A percentile compares a stretch with the other conserved stretches of the same genome.
These are phyloP conservation scores for Seira sanloemensis DNA, from an alignment of 2,888 invertebrate species.

Conservation along the genomic window DNA sequence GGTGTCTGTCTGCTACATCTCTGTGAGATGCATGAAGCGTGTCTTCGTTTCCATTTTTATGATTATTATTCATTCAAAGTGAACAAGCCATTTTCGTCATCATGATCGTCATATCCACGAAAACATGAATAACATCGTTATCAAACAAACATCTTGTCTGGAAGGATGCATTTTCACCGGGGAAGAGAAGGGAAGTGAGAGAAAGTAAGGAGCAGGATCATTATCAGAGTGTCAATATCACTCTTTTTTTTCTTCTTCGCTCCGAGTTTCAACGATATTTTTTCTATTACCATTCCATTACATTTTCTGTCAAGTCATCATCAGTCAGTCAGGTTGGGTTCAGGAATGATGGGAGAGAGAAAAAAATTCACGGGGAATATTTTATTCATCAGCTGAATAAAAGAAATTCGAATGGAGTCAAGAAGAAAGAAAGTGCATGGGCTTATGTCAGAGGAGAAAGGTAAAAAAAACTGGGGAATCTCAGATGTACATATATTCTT, in stretches of 20 bases:
- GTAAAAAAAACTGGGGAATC: background rate
- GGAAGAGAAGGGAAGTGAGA: background rate
- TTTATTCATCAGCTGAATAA: slow-evolving; percentile 14
- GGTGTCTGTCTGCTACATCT: too few species aligned
- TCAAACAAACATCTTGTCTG: slow-evolving; percentile 18
- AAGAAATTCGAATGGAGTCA: background rate
- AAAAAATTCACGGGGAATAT: slow-evolving; percentile 2
- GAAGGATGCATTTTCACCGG: background rate
- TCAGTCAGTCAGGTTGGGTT: slow-evolving; percentile 16
- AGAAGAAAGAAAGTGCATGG: slow-evolving; percentile 4
- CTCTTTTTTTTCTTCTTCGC: background rate
- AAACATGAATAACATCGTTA: slow-evolving; percentile 21
- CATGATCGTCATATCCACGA: slow-evolving; percentile 8
- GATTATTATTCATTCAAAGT: slow-evolving; percentile 16
- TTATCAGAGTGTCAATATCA: slow-evolving; percentile 34
- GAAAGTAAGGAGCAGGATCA: slow-evolving; percentile 18
- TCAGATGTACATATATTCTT: background rate
- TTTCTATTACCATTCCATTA: slow-evolving; percentile 16
- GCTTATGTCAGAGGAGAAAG: background rate
- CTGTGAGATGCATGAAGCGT: background rate
- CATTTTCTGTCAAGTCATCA: slow-evolving; percentile 16
- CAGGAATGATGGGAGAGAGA: slow-evolving; percentile 1
- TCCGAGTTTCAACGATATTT: too few species aligned
- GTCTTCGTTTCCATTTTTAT: slow-evolving; percentile 1
- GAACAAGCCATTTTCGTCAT: slow-evolving; percentile 10